phyloP scores from a whole-genome alignment of 2,888 invertebrate species.

The Heliconius sara region DNA sequence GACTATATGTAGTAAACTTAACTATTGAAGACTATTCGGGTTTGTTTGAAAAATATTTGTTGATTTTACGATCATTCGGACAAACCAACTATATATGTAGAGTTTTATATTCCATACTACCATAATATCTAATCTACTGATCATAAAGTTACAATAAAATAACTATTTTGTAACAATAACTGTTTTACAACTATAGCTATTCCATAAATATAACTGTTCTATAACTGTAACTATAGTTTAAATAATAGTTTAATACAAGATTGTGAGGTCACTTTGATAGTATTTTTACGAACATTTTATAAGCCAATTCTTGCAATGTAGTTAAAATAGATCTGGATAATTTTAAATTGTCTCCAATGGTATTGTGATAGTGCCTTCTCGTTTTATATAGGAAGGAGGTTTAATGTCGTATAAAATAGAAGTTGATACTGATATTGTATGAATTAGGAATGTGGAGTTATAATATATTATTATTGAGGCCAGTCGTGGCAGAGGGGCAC shows the following conservation, averaged over 20 bases:
- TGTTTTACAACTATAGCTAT: constrained; percentile 49
- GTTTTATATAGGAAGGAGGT: neutral
- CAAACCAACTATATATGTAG: too few species aligned
- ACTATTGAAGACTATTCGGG: constrained; percentile 40
- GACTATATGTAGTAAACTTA: constrained; percentile 24
- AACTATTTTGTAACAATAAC: constrained; percentile 48
- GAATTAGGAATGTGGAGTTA: neutral
- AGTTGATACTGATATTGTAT: neutral
- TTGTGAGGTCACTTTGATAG: constrained; percentile 39
- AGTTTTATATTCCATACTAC: too few species aligned
- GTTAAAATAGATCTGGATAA: neutral
- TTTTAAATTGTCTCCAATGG: neutral
- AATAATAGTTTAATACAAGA: constrained; percentile 27
- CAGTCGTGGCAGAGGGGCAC: too few species aligned
- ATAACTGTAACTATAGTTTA: too few species aligned
- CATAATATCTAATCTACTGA: too few species aligned
- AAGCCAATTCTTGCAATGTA: neutral
- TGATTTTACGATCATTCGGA: neutral
- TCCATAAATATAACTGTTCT: constrained; percentile 52
- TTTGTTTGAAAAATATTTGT: constrained; percentile 27
- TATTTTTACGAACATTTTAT: constrained; percentile 32
- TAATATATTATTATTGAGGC: too few species aligned
- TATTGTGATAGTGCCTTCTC: neutral
- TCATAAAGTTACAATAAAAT: neutral
- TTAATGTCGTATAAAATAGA: neutral